Base-by-base conservation (phyloP, 1,140 invertebrate species). In the Trichomalopsis sarcophagae region DNA sequence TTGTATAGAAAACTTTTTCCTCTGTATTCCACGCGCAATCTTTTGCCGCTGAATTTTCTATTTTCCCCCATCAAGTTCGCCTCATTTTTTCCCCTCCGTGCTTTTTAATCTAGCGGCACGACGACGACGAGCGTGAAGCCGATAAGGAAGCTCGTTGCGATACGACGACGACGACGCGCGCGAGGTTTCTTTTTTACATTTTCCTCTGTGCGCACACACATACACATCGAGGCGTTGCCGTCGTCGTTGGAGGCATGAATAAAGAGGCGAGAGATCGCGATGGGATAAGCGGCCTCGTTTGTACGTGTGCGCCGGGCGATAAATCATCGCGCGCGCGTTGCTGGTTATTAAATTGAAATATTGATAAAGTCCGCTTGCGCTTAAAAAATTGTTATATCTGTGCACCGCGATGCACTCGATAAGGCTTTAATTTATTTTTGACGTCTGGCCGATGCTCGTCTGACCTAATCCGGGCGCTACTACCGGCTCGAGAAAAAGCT, bases 71-170 rank as follows among this genome's bases (percentile, higher is more conserved):
- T 80, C 33, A 79, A 84, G 7, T 73, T 84, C 74, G 40, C 78
- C 50, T 75, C 47, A 27, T 80, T 84, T 84, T 30, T 74, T 50
- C n/a, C 40, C 4, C 66, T 21, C 27, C 27, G 27, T 69, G n/a
- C 44, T 79, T 84, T 84, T 79, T 73, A 79, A 84, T 78, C 76
- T 23, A 17, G n/a, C 36, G 14, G 40, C 69, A 27, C 68, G 27
- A 27, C 69, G 80, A 27, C 68, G 27, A 27, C 69, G 80, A 44
- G 44, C 80, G 68, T 71, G 36, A 81, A 44, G 36, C 33, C 44
- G 50, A 74, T 82, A 82, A 82, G 36, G 40, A 82, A 82, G 44
- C 75, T 77, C 40, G 30, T 14, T 75, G 73, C 36, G 17, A n/a
- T 62, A 62, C 55, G 55, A n/a, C 55, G 55, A n/a, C 55, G 55